These are phyloP conservation scores for Ceratina australensis DNA, from an alignment of 1,140 invertebrate genomes.

Conservation along the genomic window DNA sequence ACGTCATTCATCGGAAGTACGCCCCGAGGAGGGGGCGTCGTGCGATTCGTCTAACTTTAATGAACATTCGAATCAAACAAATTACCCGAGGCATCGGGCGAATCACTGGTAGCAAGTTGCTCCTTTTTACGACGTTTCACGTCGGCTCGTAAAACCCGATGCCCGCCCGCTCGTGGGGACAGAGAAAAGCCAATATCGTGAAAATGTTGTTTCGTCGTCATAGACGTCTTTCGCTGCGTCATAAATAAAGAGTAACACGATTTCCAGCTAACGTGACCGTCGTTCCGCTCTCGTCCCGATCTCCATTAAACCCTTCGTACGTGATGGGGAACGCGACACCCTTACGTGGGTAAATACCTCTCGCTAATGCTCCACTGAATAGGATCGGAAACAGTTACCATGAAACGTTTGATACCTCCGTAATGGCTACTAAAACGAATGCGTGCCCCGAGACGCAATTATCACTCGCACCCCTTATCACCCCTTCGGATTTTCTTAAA, in stretches of 20 bases:
- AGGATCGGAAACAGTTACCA: slow-evolving; percentile 37
- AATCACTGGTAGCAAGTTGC: neutral
- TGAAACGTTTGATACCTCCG: slow-evolving; percentile 17
- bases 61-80: slow-evolving; percentile 10
- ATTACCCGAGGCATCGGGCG: neutral
- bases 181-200: slow-evolving; percentile 32
- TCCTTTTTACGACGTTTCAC: slow-evolving; percentile 34
- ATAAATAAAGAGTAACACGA: slow-evolving; percentile 55
- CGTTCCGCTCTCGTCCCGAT: slow-evolving; percentile 40
- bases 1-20: neutral
- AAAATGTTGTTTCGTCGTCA: slow-evolving; percentile 13
- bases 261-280: slow-evolving; percentile 33
- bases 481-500: too few relatives aligned
- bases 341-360: slow-evolving; percentile 46
- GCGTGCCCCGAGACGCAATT: slow-evolving; percentile 28
- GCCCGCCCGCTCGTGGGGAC: neutral
- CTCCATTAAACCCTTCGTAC: slow-evolving; percentile 53
- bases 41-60: slow-evolving; percentile 1
- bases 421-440: slow-evolving; percentile 28
- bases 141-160: slow-evolving; percentile 34
- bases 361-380: slow-evolving; percentile 34
- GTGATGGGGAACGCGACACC: slow-evolving; percentile 43
- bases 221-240: slow-evolving; percentile 9
- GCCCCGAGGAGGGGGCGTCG: too few relatives aligned
- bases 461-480: slow-evolving; percentile 2